Base-by-base conservation (phyloP, 37 sponge, comb jelly and placozoan genomes). In the Bolinopsis microptera region DNA sequence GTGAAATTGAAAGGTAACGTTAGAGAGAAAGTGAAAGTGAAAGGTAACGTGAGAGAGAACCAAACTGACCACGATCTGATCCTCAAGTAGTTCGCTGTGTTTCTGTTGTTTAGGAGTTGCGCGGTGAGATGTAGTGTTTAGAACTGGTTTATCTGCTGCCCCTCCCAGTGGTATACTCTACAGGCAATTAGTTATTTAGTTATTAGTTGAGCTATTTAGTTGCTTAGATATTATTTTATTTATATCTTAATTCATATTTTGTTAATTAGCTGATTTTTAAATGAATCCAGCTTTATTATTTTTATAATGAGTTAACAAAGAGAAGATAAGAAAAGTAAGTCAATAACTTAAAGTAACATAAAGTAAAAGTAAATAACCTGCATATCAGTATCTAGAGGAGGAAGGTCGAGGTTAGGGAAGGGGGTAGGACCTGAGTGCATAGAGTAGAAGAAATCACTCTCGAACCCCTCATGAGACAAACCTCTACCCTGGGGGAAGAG, bases 91-190 rank as follows among this genome's bases (percentile, higher is more conserved):
- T 38, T 86, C 90, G 2, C 38, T 86, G 61, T 86, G 80, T 77
- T 77, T 77, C 21, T 27, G 33, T 72, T 28, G 38, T 22, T 35
- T 38, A 25, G 37, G 32, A 1, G 61, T 34, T 25, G 61, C 28
- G 8, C 36, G 13, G 25, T 86, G 34, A 26, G 26, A 9, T 9
- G 36, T 35, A 5, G 32, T 30, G 32, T 21, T 9, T n/a, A 35
- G 36, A 26, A 38, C 1, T 23, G 28, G 25, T 0, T 28, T 38
- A 39, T 27, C 90, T 9, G 9, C 90, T n/a, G 30, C 61, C 24
- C 90, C 30, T 39, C 90, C 90, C 41, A 86, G 90, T 24, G 90
- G 90, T 86, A 86, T 86, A 40, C 90, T 86, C 90, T 86, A 36
- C 2, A 72, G 75, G 13, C 5, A 30, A n/a, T n/a, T 72, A 30